Base-by-base conservation (phyloP, 92 coral and sea anemone species). In the Epizoanthus illoricatus region DNA sequence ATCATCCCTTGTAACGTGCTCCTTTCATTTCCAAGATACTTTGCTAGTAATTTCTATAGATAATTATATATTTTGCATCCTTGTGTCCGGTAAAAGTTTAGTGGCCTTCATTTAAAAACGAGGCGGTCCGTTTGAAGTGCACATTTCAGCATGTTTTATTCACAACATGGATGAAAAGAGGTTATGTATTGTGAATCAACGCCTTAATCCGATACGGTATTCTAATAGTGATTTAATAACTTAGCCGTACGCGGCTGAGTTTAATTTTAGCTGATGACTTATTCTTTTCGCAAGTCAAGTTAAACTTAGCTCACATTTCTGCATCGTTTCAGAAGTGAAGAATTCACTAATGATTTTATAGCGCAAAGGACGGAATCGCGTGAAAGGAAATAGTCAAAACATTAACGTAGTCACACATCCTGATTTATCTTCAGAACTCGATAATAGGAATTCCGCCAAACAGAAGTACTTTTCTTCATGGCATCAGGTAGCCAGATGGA, bases 401-500 rank as follows among this genome's bases (percentile, higher is more conserved):
- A 76, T 76, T 41, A 76, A 16, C 17, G 54, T 12, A 36, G 40
- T 40, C 52, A 16, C 42, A 55, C 36, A 55, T 24, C 66, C 20
- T 16, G 16, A 60, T 5, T 61, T 59, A 59, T 15, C 28, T 20
- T 24, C 10, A 28, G 59, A 10, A 19, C 8, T 17, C 33, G 79
- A 28, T 76, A 76, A 76, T 62, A 76, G 70, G 81, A 78, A 78
- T 78, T 78, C 82, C 82, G 23, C 28, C 41, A 5, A 71, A 71
- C 76, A 71, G 49, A 45, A 41, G 76, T 21, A n/a, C 24, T 58
- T 28, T 21, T 18, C 21, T 42, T 78, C 33, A 13, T 8, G 7
- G 64, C 69, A 60, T 61, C 56, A 33, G 61, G 19, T 70, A 78
- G 20, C 20, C 82, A 78, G 61, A 78, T 78, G 71, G 24, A 63